These are phyloP conservation scores for Microchrysa polita DNA, from an alignment of 2,888 invertebrate species.

Conservation along the genomic window DNA sequence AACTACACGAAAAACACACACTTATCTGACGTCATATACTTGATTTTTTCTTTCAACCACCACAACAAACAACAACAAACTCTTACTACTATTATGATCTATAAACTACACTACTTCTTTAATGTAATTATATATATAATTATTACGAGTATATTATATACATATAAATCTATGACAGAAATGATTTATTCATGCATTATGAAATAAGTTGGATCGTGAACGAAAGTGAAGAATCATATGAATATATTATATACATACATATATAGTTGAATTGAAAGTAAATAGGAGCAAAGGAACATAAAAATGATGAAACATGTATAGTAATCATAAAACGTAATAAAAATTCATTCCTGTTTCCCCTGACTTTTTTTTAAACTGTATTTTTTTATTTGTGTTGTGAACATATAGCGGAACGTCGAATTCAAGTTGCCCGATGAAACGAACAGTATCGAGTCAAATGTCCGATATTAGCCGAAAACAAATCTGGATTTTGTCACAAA, in stretches of 20 bases:
- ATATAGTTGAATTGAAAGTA: slow-evolving; percentile 37
- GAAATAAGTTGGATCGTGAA: slow-evolving; percentile 24
- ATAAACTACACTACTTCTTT: slow-evolving; percentile 13
- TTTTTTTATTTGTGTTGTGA: not conserved
- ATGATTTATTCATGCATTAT: not conserved
- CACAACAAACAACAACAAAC: no score
- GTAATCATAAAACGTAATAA: slow-evolving; percentile 39
- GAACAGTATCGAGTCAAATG: no score
- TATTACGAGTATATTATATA: not conserved
- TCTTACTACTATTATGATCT: slow-evolving; percentile 14
- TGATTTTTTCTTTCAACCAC: slow-evolving; percentile 17
- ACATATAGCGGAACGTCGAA: not conserved
- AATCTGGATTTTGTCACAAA: no score
- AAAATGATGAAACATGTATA: slow-evolving; percentile 40
- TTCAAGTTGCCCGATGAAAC: no score
- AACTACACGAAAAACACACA: not conserved
- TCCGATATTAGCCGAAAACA: no score
- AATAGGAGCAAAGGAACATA: slow-evolving; percentile 35
- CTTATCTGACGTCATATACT: not conserved
- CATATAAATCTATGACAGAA: no score
- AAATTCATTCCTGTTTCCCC: slow-evolving; percentile 43
- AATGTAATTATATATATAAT: slow-evolving; percentile 35
- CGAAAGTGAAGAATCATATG: not conserved
- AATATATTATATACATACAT: no score
- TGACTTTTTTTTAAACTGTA: not conserved